These are phyloP conservation scores for Tetranychus truncatus DNA, from an alignment of 2,888 invertebrate genomes.

Conservation along the genomic window DNA sequence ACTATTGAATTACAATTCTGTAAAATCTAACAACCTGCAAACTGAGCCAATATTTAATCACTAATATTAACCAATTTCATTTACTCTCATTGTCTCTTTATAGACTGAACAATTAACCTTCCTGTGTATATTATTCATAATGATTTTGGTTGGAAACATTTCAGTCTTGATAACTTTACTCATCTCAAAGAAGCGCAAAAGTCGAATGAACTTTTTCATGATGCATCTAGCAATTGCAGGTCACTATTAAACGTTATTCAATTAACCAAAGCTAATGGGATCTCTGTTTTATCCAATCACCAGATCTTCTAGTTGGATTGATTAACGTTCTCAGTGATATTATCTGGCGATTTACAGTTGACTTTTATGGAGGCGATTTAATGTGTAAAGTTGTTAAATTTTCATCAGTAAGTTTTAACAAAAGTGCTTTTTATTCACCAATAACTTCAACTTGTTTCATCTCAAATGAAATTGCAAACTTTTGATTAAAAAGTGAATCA, in stretches of 20 bases:
- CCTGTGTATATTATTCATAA: slow-evolving; percentile 60
- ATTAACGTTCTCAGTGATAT: slow-evolving; percentile 76
- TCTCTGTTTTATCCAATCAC: slow-evolving; percentile 27
- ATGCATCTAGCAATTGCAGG: slow-evolving; percentile 80
- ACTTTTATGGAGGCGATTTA: slow-evolving; percentile 70
- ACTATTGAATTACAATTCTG: neutral
- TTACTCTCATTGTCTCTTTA: slow-evolving; percentile 26
- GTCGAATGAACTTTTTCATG: slow-evolving; percentile 86
- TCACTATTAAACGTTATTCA: slow-evolving; percentile 35
- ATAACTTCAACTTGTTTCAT: too few species aligned
- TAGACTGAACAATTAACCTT: slow-evolving; percentile 74
- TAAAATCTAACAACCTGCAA: too few species aligned
- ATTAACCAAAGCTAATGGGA: neutral
- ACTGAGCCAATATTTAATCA: too few species aligned
- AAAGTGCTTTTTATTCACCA: too few species aligned
- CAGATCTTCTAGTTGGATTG: slow-evolving; percentile 71
- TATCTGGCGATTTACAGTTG: slow-evolving; percentile 66
- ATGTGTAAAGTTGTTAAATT: slow-evolving; percentile 73
- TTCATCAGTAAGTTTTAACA: slow-evolving; percentile 42
- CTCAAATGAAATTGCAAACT: too few species aligned
- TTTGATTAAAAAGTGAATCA: too few species aligned
- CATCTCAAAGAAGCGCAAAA: slow-evolving; percentile 66
- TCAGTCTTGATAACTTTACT: slow-evolving; percentile 67
- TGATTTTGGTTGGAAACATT: slow-evolving; percentile 67
- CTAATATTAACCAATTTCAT: too few species aligned